Conservation (phyloP, 2,113 vertebrate genomes). For the Callospermophilus lateralis region DNA sequence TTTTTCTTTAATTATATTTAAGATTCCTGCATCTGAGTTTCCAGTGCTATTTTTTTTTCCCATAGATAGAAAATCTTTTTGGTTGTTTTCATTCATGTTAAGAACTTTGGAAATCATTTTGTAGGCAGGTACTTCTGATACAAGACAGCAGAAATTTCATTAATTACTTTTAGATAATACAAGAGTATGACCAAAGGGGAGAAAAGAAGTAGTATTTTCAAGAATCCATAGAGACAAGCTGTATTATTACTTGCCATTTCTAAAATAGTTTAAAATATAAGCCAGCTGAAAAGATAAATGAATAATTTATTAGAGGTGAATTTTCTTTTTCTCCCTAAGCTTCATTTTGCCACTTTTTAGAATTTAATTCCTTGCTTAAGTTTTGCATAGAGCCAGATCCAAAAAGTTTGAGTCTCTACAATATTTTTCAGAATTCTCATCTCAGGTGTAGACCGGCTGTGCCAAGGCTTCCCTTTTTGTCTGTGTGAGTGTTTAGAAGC, state of each 20-base stretch:
- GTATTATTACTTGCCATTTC: conserved; percentile 60
- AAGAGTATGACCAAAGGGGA: conserved; percentile 11
- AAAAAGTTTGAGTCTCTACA: conserved; percentile 68
- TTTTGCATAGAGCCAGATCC: conserved; percentile 57
- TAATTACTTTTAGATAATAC: conserved; percentile 65
- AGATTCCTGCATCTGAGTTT: conserved; percentile 40
- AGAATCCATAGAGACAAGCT: conserved; percentile 43
- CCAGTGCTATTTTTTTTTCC: neutral
- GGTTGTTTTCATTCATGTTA: conserved; percentile 46
- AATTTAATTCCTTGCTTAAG: conserved; percentile 69
- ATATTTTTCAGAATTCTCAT: conserved; percentile 66
- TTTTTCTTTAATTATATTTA: conserved; percentile 25
- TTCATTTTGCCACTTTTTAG: conserved; percentile 72
- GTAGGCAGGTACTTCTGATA: conserved; percentile 62
- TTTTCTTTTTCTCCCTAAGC: conserved; percentile 46
- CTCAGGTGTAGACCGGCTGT: conserved; percentile 60
- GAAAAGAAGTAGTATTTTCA: conserved; percentile 33
- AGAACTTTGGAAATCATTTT: conserved; percentile 79
- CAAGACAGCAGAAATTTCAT: conserved; percentile 58
- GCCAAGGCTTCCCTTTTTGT: conserved; percentile 72
- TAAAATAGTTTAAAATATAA: conserved; percentile 63
- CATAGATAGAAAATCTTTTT: conserved; percentile 32
- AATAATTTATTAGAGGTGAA: conserved; percentile 42
- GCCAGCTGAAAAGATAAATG: conserved; percentile 57
- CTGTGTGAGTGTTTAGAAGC: conserved; percentile 79